These are phyloP conservation scores for Panthera tigris DNA, from an alignment of 2,113 vertebrate species.

Conservation along the genomic window DNA sequence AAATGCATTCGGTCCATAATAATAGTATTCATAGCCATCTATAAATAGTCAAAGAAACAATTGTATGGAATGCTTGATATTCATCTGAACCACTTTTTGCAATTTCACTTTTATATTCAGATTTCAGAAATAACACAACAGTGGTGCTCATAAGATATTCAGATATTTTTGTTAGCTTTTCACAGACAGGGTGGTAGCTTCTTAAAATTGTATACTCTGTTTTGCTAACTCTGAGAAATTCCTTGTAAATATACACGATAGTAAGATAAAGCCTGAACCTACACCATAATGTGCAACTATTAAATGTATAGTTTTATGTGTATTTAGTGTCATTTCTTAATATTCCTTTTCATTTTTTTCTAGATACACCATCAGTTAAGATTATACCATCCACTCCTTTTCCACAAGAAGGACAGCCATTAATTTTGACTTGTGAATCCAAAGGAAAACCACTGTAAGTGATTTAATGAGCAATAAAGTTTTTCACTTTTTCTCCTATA, in stretches of 20 bases:
- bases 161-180: slow-evolving; percentile 53
- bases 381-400: slow-evolving; percentile 93
- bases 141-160: slow-evolving; percentile 17
- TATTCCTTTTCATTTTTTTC: slow-evolving; percentile 71
- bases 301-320: slow-evolving; percentile 65
- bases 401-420: slow-evolving; percentile 97
- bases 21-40: slow-evolving; percentile 78
- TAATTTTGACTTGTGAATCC: slow-evolving; percentile 97
- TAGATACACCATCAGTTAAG: slow-evolving; percentile 96
- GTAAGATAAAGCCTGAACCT: slow-evolving; percentile 38
- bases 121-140: slow-evolving; percentile 56
- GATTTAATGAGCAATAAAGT: slow-evolving; percentile 77
- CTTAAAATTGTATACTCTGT: slow-evolving; percentile 52
- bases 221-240: slow-evolving; percentile 64
- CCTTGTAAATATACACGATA: not conserved
- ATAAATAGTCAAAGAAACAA: slow-evolving; percentile 82
- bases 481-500: slow-evolving; percentile 75
- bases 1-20: slow-evolving; percentile 78
- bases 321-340: slow-evolving; percentile 58
- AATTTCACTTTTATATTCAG: slow-evolving; percentile 72
- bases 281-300: slow-evolving; percentile 39
- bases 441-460: slow-evolving; percentile 99
- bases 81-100: slow-evolving; percentile 69
- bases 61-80: slow-evolving; percentile 77
- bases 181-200: not conserved